phyloP scores from a whole-genome alignment of 2,888 invertebrate species.

The Tridacna gigas region DNA sequence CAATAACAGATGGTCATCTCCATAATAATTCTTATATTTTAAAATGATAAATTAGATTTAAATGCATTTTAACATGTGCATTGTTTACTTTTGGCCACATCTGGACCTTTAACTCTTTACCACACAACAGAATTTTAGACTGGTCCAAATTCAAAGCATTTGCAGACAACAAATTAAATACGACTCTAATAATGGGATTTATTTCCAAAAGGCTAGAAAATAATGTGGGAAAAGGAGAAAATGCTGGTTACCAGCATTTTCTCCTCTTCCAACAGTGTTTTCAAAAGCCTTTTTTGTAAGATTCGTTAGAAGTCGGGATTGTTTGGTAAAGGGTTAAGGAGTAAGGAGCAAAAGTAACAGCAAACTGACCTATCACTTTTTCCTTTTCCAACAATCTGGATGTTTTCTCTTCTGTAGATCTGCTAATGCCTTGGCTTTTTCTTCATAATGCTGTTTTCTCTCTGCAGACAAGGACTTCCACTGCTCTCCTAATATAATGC shows the following conservation, averaged over 20 bases:
- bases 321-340: not conserved
- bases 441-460: conserved; percentile 84
- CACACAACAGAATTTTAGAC: no score
- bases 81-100: no score
- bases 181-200: not conserved
- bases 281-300: not conserved
- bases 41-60: not conserved
- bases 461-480: conserved; percentile 85
- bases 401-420: conserved; percentile 85
- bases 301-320: not conserved
- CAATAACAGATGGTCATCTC: no score
- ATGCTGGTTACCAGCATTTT: not conserved
- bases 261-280: not conserved
- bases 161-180: no score
- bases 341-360: not conserved
- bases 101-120: no score
- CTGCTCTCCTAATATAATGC: conserved; percentile 86
- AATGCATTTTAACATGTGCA: not conserved
- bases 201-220: not conserved
- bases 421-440: conserved; percentile 85
- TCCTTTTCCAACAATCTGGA: conserved; percentile 87
- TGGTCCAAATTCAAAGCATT: no score
- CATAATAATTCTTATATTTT: not conserved
- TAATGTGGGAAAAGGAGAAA: not conserved
- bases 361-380: conserved; percentile 68